These are phyloP conservation scores for Branchellion lobata DNA, from an alignment of 2,888 invertebrate genomes.

Conservation along the genomic window DNA sequence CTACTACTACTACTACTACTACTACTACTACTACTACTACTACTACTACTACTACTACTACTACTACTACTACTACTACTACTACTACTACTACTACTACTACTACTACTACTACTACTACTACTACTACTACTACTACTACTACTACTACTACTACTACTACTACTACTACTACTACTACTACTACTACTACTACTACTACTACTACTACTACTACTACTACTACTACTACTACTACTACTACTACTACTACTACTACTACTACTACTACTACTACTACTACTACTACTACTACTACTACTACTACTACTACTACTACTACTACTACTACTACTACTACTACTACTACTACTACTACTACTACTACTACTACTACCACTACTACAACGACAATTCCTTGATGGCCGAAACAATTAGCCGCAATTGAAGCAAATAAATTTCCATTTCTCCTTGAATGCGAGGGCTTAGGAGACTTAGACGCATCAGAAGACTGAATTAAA, in stretches of 20 bases:
- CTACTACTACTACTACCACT: conserved; percentile 34
- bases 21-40: conserved; percentile 36
- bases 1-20: conserved; percentile 33
- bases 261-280: conserved; percentile 37
- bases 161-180: conserved; percentile 40
- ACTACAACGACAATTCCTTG: conserved; percentile 1
- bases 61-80: conserved; percentile 27
- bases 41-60: conserved; percentile 2
- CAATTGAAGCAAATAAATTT: too few relatives aligned
- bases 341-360: conserved; percentile 39
- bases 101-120: conserved; percentile 30
- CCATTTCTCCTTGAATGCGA: too few relatives aligned
- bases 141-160: conserved; percentile 36
- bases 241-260: conserved; percentile 33
- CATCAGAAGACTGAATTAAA: too few relatives aligned
- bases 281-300: too few relatives aligned
- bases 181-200: conserved; percentile 39
- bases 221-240: conserved; percentile 40
- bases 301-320: conserved; percentile 40
- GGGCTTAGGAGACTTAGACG: too few relatives aligned
- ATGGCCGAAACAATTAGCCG: too few relatives aligned
- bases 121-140: background rate
- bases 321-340: conserved; percentile 38
- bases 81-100: conserved; percentile 39
- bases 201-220: conserved; percentile 40